A percentile compares a stretch with the other conserved stretches of the same genome.
These are phyloP conservation scores for Hipparchia sbordonii DNA, from an alignment of 2,888 invertebrate genomes.

Conservation along the genomic window DNA sequence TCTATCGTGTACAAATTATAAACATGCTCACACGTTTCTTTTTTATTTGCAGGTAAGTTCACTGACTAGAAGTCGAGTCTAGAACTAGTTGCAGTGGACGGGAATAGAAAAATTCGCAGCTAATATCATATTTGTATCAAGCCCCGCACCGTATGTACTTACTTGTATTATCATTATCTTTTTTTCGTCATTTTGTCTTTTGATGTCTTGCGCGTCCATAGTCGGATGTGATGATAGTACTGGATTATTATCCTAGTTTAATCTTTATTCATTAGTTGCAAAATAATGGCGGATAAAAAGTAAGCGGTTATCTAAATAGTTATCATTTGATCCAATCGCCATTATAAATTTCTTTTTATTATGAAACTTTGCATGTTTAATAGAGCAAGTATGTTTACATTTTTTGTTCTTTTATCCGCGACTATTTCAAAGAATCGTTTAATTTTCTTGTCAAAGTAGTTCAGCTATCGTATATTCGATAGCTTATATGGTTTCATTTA, in stretches of 20 bases:
- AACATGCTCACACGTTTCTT: conserved; percentile 29
- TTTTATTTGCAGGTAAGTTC: conserved; percentile 48
- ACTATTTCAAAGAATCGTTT: background rate
- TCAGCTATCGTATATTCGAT: background rate
- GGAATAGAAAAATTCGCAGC: conserved; percentile 43
- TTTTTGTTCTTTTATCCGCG: background rate
- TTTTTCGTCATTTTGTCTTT: conserved; percentile 35
- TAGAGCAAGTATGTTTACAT: conserved; percentile 6
- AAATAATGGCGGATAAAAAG: conserved; percentile 19
- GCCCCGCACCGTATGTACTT: conserved; percentile 32
- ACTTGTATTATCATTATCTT: conserved; percentile 33
- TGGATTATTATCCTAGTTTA: conserved; percentile 31
- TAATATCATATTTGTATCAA: conserved; percentile 42
- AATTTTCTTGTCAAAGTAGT: background rate
- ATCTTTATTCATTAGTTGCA: conserved; percentile 32
- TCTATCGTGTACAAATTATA: conserved; percentile 34
- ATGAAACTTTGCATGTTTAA: conserved; percentile 12
- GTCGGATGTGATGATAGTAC: conserved; percentile 37
- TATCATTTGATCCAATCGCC: conserved; percentile 20
- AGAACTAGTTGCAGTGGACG: conserved; percentile 41
- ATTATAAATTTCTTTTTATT: conserved; percentile 11
- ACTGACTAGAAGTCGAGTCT: conserved; percentile 37
- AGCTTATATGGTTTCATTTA: background rate
- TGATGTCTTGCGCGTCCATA: conserved; percentile 34
- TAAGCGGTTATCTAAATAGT: conserved; percentile 23